These are phyloP conservation scores for Brachypteracias leptosomus DNA, from an alignment of 2,113 vertebrate genomes.

Conservation along the genomic window DNA sequence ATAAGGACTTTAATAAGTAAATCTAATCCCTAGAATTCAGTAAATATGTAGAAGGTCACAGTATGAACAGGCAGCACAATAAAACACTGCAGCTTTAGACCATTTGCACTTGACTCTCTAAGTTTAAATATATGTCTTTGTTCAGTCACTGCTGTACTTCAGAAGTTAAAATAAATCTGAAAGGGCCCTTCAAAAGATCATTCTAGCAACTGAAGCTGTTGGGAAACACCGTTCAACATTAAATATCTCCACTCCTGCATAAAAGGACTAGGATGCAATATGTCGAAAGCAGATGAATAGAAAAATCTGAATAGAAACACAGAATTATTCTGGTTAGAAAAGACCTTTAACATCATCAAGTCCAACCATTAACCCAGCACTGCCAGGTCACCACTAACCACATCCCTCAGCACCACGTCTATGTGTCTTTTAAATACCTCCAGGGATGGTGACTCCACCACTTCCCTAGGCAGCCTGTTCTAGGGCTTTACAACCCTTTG, in stretches of 20 bases:
- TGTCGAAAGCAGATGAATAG: not conserved
- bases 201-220: not conserved
- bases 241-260: not conserved
- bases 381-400: too few species aligned
- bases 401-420: too few species aligned
- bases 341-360: too few species aligned
- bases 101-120: not conserved
- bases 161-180: not conserved
- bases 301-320: not conserved
- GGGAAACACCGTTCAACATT: not conserved
- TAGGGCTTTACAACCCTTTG: too few species aligned
- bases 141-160: not conserved
- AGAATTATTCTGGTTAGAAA: too few species aligned
- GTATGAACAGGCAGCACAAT: not conserved
- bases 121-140: not conserved
- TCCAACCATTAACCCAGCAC: too few species aligned
- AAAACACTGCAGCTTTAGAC: not conserved
- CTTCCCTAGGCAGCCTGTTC: too few species aligned
- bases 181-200: not conserved
- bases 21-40: not conserved
- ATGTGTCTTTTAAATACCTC: too few species aligned
- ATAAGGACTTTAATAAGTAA: not conserved
- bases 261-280: not conserved
- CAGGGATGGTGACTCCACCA: too few species aligned
- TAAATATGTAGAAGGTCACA: not conserved